Conservation (phyloP, 1,140 invertebrate genomes). For the Cyclina sinensis region DNA sequence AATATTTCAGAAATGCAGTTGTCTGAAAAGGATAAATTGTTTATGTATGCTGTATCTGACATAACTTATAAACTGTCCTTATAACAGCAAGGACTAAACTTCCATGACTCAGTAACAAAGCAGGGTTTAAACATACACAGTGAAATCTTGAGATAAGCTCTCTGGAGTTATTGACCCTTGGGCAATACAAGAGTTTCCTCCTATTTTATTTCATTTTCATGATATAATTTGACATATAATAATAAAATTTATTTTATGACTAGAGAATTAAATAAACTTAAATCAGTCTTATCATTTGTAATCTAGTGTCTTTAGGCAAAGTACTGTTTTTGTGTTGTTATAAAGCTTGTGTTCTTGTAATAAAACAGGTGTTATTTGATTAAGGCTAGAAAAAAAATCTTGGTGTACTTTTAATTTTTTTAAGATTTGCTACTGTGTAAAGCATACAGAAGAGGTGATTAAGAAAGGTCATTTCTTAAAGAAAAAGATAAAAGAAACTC, state of each 20-base stretch:
- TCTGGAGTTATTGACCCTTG: slow-evolving; percentile 15
- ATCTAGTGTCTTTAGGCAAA: slow-evolving; percentile 11
- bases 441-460: too few relatives aligned
- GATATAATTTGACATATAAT: not conserved
- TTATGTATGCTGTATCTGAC: not conserved
- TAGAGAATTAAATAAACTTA: not conserved
- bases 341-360: too few relatives aligned
- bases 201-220: not conserved
- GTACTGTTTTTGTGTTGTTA: not conserved
- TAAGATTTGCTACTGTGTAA: too few relatives aligned
- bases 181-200: slow-evolving; percentile 16
- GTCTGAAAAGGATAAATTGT: not conserved
- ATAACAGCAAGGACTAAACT: too few relatives aligned
- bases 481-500: too few relatives aligned
- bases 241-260: not conserved
- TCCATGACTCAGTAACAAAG: too few relatives aligned
- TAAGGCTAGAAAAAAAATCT: too few relatives aligned
- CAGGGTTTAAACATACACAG: too few relatives aligned
- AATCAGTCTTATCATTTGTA: not conserved
- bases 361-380: not conserved
- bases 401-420: too few relatives aligned
- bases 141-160: not conserved
- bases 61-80: not conserved
- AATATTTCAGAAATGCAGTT: not conserved
- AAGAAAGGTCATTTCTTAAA: too few relatives aligned